Conservation (phyloP, 2,888 invertebrate species). For the Sinotaia quadrata region DNA sequence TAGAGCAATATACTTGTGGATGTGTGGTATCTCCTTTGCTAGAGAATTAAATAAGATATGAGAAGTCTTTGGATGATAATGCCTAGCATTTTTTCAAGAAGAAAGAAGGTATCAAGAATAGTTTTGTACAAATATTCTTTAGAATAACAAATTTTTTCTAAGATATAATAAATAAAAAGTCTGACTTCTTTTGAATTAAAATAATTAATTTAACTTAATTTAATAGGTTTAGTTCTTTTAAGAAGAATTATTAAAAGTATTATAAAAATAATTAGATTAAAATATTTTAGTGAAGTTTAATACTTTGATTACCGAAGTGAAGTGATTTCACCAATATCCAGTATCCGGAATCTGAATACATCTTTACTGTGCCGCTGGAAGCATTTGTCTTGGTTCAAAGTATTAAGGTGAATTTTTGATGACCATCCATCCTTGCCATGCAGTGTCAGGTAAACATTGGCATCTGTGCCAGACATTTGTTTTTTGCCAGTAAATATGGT, state of each 20-base stretch:
- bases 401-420: conserved; percentile 52
- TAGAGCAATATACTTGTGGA: too few species aligned
- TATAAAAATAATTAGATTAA: not conserved
- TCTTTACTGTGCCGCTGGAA: conserved; percentile 59
- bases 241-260: not conserved
- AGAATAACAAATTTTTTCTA: too few species aligned
- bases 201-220: too few species aligned
- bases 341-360: conserved; percentile 47
- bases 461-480: conserved; percentile 64
- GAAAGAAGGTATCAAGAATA: too few species aligned
- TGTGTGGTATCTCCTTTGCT: too few species aligned
- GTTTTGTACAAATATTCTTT: too few species aligned
- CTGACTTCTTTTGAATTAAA: too few species aligned
- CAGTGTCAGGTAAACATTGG: conserved; percentile 63
- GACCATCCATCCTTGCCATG: conserved; percentile 53
- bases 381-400: conserved; percentile 34
- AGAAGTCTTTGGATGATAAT: too few species aligned
- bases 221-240: not conserved
- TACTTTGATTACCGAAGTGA: conserved; percentile 56
- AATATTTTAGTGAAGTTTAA: not conserved
- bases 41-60: too few species aligned
- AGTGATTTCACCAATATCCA: conserved; percentile 57
- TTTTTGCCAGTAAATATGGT: conserved; percentile 60
- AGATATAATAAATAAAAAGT: too few species aligned
- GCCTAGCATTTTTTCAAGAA: too few species aligned